Percentiles rank a stretch among this genome's conserved stretches.
These are phyloP conservation scores for Propithecus deckenii DNA, from an alignment of 2,797 vertebrate species.

Conservation along the genomic window DNA sequence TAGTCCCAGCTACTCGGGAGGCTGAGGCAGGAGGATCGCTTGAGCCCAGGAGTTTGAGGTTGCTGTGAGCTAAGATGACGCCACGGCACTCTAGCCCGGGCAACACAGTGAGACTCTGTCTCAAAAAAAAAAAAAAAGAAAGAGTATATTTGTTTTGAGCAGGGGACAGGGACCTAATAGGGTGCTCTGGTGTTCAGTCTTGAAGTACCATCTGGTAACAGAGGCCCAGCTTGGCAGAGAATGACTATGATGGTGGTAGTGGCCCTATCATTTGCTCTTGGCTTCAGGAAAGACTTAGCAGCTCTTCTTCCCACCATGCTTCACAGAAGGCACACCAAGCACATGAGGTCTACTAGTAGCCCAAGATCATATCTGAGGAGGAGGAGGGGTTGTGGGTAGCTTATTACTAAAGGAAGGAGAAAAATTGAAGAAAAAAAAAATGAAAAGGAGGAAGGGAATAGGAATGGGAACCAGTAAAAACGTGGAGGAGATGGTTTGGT, in stretches of 20 bases:
- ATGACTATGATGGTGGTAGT: neutral
- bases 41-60: too few relatives aligned
- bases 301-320: neutral
- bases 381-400: neutral
- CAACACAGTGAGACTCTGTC: too few relatives aligned
- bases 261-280: constrained; percentile 25
- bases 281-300: constrained; percentile 31
- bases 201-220: neutral
- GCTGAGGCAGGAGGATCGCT: too few relatives aligned
- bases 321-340: neutral
- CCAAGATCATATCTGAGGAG: neutral
- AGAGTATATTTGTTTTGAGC: neutral
- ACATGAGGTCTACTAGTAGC: neutral
- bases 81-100: too few relatives aligned
- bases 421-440: neutral
- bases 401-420: constrained; percentile 10
- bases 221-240: neutral
- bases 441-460: neutral
- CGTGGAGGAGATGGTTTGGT: neutral
- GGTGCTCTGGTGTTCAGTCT: neutral
- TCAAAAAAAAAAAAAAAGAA: too few relatives aligned
- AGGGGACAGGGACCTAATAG: neutral
- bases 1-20: too few relatives aligned
- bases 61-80: too few relatives aligned
- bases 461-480: neutral